phyloP scores from a whole-genome alignment of 1,140 invertebrate genomes.

The Aphelinus certus region DNA sequence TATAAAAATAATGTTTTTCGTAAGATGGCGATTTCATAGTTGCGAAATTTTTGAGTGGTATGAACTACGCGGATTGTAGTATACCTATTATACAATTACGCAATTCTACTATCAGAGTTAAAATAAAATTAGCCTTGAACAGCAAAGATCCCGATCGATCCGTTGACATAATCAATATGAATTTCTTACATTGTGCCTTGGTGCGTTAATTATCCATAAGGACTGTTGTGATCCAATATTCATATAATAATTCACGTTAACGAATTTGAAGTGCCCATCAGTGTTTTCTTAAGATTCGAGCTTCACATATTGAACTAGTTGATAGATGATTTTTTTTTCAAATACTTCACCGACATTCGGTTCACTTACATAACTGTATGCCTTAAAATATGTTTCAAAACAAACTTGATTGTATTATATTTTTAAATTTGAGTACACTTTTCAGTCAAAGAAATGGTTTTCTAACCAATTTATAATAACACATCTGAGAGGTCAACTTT shows the following conservation, averaged over 20 bases:
- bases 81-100: slow-evolving; percentile 20
- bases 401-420: no score
- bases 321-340: no score
- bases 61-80: slow-evolving; percentile 35
- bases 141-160: slow-evolving; percentile 32
- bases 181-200: background rate
- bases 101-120: slow-evolving; percentile 1
- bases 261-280: slow-evolving; percentile 4
- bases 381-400: no score
- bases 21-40: slow-evolving; percentile 18
- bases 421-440: no score
- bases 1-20: background rate
- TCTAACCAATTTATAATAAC: no score
- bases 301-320: no score
- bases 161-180: slow-evolving; percentile 11
- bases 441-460: no score
- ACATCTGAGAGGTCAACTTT: background rate
- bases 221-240: no score
- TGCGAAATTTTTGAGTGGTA: slow-evolving; percentile 25
- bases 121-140: slow-evolving; percentile 26
- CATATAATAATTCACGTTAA: background rate
- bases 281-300: background rate
- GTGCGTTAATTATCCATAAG: no score
- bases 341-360: no score
- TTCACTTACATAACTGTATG: no score